A percentile compares a stretch with the other conserved stretches of the same genome.
Conservation (phyloP, 2,888 invertebrate genomes). For the Drosophila percnosoma region DNA sequence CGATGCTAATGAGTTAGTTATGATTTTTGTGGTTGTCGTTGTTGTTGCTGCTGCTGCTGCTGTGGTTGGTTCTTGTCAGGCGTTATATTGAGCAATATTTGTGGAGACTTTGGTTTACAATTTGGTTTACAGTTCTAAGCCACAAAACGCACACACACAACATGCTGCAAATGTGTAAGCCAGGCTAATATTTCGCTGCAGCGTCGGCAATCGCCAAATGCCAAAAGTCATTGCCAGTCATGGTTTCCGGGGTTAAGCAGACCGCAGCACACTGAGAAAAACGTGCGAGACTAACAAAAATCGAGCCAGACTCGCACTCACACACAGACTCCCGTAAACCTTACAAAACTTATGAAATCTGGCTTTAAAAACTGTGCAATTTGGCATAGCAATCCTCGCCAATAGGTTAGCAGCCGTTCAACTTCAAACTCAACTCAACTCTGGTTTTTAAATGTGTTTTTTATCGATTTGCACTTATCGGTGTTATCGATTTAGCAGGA, state of each 20-base stretch:
- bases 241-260: slow-evolving; percentile 59
- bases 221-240: slow-evolving; percentile 71
- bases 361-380: background rate
- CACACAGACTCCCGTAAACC: background rate
- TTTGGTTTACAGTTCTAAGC: slow-evolving; percentile 8
- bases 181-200: slow-evolving; percentile 27
- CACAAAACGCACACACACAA: slow-evolving; percentile 13
- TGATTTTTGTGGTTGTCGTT: slow-evolving; percentile 38
- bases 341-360: background rate
- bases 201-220: slow-evolving; percentile 50
- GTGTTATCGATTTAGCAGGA: background rate
- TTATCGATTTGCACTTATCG: background rate
- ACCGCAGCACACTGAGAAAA: slow-evolving; percentile 7
- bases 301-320: slow-evolving; percentile 3
- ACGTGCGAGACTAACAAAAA: slow-evolving; percentile 10
- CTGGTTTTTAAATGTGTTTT: background rate
- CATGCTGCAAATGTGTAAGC: slow-evolving; percentile 1
- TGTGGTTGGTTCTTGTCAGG: background rate
- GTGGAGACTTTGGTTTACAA: slow-evolving; percentile 25
- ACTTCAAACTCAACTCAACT: background rate
- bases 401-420: background rate
- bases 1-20: slow-evolving; percentile 71
- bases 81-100: slow-evolving; percentile 31
- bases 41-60: slow-evolving; percentile 4
- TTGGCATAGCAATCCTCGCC: background rate